Evolutionary conservation across 1,140 invertebrate species (phyloP), one percentile per base, ranked within the genome.

Genomic region (Micrasema longulum): DNA sequence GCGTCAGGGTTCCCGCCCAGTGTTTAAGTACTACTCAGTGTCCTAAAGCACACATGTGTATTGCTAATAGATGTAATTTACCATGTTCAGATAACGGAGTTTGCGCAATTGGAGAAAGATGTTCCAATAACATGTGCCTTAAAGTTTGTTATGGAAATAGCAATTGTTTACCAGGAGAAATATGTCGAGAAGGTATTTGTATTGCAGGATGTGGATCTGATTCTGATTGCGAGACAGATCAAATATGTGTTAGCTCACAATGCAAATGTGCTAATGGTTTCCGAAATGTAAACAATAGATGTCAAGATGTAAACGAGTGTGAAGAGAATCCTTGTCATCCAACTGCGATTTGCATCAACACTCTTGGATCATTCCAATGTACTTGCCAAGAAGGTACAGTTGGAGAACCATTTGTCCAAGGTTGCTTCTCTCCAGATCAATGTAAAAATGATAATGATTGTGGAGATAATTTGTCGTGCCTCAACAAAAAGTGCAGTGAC

Each of bases 91-190:
- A 90, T 53, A 89, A 89, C 48, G 84, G 81, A 3, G 84, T 89
- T 48, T 96, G 94, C 80, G 94, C 93, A 0, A 86, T 91, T 16
- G 95, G 95, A 11, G 95, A 97, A 83, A 88, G 91, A 52, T 97
- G 95, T 76, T 87, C 88, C 57, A 89, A 92, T 66, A 91, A 89
- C 71, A 87, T 91, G 26, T 97, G 94, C 75, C 85, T 91, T 12
- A 95, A 95, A 84, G 87, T 96, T 31, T 97, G 95, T 79, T 95
- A 95, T 77, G 89, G 91, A 2, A 95, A 95, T 78, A 92, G 91
- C 76, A 97, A 96, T 77, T 97, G 95, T 75, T 84, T 95, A 68
- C 90, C 91, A 6, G 95, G 95, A 62, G 95, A 97, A 86, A 89
- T 96, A 45, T 97, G 95, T 77, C 88, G 83, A 74, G 89, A 92